Evolutionary conservation across 2,113 vertebrate species (phyloP).

Genomic region (Amphilophus citrinellus): DNA sequence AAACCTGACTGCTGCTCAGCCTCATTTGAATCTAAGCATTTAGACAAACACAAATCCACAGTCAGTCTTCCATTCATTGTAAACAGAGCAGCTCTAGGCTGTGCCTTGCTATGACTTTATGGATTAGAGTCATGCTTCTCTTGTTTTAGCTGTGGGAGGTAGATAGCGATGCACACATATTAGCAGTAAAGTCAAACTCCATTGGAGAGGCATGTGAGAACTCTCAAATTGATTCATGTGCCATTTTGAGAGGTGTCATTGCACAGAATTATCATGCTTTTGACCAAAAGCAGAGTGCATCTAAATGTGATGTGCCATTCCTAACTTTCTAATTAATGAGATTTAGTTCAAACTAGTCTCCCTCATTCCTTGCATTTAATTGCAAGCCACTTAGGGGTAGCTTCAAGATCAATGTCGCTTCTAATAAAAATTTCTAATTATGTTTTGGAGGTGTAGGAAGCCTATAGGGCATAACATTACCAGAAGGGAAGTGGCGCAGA

Average conservation of each 20-base stretch:
- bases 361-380: conserved; percentile 54
- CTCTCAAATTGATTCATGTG: neutral
- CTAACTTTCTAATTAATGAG: conserved; percentile 62
- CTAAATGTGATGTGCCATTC: conserved; percentile 31
- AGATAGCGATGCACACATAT: conserved; percentile 20
- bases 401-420: conserved; percentile 60
- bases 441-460: conserved; percentile 54
- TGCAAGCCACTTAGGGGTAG: conserved; percentile 50
- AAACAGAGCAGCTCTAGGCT: conserved; percentile 51
- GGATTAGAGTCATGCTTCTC: conserved; percentile 44
- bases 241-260: conserved; percentile 36
- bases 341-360: conserved; percentile 47
- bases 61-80: conserved; percentile 48
- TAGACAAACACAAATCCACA: conserved; percentile 40
- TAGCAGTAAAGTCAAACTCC: neutral
- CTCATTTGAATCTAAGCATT: conserved; percentile 42
- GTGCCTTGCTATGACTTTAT: conserved; percentile 40
- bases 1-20: conserved; percentile 16
- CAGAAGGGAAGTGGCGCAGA: conserved; percentile 22
- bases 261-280: conserved; percentile 32
- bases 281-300: conserved; percentile 24
- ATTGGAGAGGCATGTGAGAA: neutral
- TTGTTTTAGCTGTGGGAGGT: conserved; percentile 35
- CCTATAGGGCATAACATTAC: conserved; percentile 59
- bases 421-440: conserved; percentile 69